Evolutionary conservation across 2,888 invertebrate species (phyloP).

Genomic region (Hirtodrosophila trivittata): DNA sequence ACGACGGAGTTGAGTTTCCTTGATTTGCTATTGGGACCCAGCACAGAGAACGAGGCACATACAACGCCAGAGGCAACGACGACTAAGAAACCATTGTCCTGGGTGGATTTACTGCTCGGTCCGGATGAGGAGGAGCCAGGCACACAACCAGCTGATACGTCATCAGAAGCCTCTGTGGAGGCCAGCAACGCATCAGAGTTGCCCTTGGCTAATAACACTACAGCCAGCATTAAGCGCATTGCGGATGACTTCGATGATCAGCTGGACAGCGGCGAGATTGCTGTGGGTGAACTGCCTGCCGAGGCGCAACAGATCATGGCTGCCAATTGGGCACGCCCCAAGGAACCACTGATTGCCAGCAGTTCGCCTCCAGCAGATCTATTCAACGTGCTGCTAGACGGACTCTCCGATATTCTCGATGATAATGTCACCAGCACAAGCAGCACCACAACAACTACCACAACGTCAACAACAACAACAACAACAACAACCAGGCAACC

Average conservation of each 20-base stretch:
- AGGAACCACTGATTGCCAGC: conserved; percentile 5
- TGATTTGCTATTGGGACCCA: conserved; percentile 76
- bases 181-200: conserved; percentile 29
- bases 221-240: conserved; percentile 61
- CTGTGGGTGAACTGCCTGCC: conserved; percentile 68
- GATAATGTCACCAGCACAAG: conserved; percentile 43
- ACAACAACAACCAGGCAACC: conserved; percentile 32
- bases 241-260: conserved; percentile 69
- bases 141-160: not conserved
- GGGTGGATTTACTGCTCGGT: conserved; percentile 77
- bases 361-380: conserved; percentile 49
- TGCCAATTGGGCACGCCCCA: conserved; percentile 34
- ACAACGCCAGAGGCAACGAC: conserved; percentile 55
- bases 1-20: conserved; percentile 76
- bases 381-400: conserved; percentile 70
- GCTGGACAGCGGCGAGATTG: conserved; percentile 61
- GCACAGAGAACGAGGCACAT: conserved; percentile 48
- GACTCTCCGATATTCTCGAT: conserved; percentile 69
- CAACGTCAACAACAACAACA: conserved; percentile 10
- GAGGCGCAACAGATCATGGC: conserved; percentile 58
- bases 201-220: conserved; percentile 16
- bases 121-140: conserved; percentile 72
- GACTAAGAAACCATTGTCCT: conserved; percentile 58
- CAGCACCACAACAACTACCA: conserved; percentile 26
- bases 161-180: conserved; percentile 34